Evolutionary conservation across 1,140 invertebrate genomes (phyloP).

Genomic region (Rhopalosiphum maidis): DNA sequence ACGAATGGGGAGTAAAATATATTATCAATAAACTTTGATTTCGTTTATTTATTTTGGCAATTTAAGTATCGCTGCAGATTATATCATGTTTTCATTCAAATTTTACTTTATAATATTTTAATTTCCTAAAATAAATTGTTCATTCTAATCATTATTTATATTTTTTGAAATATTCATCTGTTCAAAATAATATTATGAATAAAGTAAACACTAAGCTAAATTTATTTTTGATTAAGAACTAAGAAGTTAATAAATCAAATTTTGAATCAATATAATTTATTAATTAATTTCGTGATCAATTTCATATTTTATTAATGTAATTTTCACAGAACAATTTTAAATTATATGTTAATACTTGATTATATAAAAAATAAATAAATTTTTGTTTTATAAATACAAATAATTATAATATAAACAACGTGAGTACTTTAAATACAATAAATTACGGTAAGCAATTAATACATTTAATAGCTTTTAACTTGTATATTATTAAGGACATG

Average conservation of each 20-base stretch:
- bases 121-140: not conserved
- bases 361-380: too few relatives aligned
- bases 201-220: too few relatives aligned
- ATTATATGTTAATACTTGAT: too few relatives aligned
- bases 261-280: not conserved
- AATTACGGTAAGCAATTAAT: too few relatives aligned
- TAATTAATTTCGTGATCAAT: not conserved
- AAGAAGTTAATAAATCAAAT: not conserved
- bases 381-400: too few relatives aligned
- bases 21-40: not conserved
- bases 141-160: not conserved
- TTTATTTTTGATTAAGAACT: too few relatives aligned
- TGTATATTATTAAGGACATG: too few relatives aligned
- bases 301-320: not conserved
- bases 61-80: not conserved
- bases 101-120: not conserved
- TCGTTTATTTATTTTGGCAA: not conserved
- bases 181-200: too few relatives aligned
- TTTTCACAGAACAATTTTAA: not conserved
- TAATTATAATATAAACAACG: too few relatives aligned
- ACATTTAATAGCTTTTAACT: too few relatives aligned
- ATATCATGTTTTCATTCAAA: not conserved
- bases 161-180: not conserved
- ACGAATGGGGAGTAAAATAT: not conserved
- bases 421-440: too few relatives aligned